Base-by-base conservation (phyloP, 2,797 vertebrate genomes). In the Tapirus indicus region DNA sequence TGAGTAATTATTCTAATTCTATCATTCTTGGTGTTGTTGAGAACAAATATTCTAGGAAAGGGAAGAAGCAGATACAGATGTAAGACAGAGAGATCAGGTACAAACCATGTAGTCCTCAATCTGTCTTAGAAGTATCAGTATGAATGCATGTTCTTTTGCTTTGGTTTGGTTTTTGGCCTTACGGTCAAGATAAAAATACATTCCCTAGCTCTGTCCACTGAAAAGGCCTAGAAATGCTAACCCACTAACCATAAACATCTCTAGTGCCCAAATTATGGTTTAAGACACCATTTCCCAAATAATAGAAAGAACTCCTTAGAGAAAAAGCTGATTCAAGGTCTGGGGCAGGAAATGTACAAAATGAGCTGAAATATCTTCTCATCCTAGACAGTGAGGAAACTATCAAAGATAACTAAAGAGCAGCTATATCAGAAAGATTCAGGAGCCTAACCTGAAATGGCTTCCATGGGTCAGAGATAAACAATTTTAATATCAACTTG, bases 151-250 rank as follows among this genome's bases (percentile, higher is more conserved):
- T 17, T 49, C 47, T 89, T 88, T 17, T 64, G 14, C 64, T 88
- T 85, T 44, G 44, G 13, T 71, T n/a, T 56, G 44, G 25, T 83
- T 90, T 96, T 69, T 54, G 25, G 29, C 2, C 32, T 88, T 78
- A 71, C 35, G 41, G 8, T 58, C 58, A 74, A 23, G 20, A 68
- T 89, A 75, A 88, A 88, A 79, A 91, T 47, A 89, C 2, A 69
- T 68, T 78, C 85, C 68, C 91, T 93, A 93, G 68, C 27, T 95
- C 62, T 91, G 56, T 27, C 27, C 62, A 60, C 35, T 44, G 32
- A 96, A 87, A 93, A 89, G 44, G n/a, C 12, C 54, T 91, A 95
- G 14, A 91, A 93, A 68, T 66, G 44, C 29, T 88, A 96, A 77
- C 8, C 11, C 8, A 69, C 25, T 64, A 95, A 17, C 47, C 25